Percentiles rank a stretch among this genome's conserved stretches.
Evolutionary conservation across 1,140 invertebrate genomes (phyloP).

Genomic region (Bradysia coprophila): DNA sequence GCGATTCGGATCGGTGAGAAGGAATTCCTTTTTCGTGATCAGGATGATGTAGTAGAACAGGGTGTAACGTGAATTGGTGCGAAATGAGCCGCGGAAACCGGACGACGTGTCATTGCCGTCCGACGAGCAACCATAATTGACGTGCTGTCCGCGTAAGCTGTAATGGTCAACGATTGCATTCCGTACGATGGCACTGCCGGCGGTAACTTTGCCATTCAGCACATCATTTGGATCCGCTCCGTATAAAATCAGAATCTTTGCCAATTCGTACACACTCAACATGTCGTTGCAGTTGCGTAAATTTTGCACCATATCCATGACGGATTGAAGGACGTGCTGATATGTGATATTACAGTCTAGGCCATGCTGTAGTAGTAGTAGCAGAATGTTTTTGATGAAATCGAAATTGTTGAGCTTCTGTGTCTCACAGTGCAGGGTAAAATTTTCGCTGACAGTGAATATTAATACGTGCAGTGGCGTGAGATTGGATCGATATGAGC

Average conservation of each 20-base stretch:
- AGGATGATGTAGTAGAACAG: constrained; percentile 49
- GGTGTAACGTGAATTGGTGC: constrained; percentile 37
- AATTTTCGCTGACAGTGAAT: constrained; percentile 53
- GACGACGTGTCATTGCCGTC: neutral
- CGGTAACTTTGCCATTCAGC: constrained; percentile 26
- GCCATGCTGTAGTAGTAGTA: constrained; percentile 45
- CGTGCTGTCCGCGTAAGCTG: constrained; percentile 8
- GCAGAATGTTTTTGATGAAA: constrained; percentile 43
- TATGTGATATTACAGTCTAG: constrained; percentile 42
- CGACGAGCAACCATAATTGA: constrained; percentile 3
- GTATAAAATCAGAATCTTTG: constrained; percentile 42
- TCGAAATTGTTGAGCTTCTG: constrained; percentile 44
- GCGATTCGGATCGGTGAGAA: constrained; percentile 39
- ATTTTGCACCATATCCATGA: constrained; percentile 51
- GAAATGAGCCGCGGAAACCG: constrained; percentile 24
- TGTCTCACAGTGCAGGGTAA: constrained; percentile 38
- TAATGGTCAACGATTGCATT: constrained; percentile 20
- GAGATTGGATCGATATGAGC: constrained; percentile 44
- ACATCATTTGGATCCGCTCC: constrained; percentile 42
- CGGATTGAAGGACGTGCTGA: constrained; percentile 45
- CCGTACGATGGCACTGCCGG: constrained; percentile 20
- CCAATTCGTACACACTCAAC: constrained; percentile 46
- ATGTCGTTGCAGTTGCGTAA: constrained; percentile 42
- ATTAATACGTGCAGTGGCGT: constrained; percentile 53
- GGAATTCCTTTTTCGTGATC: constrained; percentile 44